Evolutionary conservation across 2,113 vertebrate genomes (phyloP), one percentile per base, ranked within the genome.

Genomic region (Myxocyprinus asiaticus): DNA sequence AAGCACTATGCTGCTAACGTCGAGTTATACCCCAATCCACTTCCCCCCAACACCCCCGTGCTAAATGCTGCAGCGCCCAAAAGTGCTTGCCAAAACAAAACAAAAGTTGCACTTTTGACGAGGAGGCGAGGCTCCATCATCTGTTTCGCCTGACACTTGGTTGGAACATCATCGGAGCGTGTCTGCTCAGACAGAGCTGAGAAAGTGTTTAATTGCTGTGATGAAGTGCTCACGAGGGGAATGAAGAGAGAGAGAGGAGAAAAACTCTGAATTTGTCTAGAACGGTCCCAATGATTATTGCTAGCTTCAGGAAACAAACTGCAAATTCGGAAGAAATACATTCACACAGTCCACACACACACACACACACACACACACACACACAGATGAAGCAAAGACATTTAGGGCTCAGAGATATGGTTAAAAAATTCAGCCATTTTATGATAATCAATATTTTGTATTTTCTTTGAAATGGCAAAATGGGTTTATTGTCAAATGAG

Each of bases 161-260:
- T 62, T 50, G 43, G 55, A 15, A 2, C 64, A 61, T 17, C 45
- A 44, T 5, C 9, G 47, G 48, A 33, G 45, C 67, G 9, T 80
- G 55, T 59, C 45, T 15, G 51, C 55, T 22, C n/a, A 48, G 58
- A 5, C 61, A 63, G 83, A 87, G 66, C 66, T 51, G 3, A 68
- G 43, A 72, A 59, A 47, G 43, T 45, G n/a, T 72, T 89, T 86
- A 87, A 82, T 87, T 81, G 79, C 67, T 89, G 90, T 87, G 80
- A 88, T 87, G 77, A 88, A 87, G 50, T 66, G 81, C 12, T 77
- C 50, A 81, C 33, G 22, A 44, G 70, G 55, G 55, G 4, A 22
- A 72, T 45, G 42, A 50, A 67, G 15, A 51, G 9, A 7, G 15
- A 48, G 45, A 22, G 45, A 68, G 47, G 22, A 11, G 17, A 55